These are phyloP conservation scores for Strongylocentrotus purpuratus DNA, from an alignment of 35 echinoderm and acorn worm species.

Conservation along the genomic window DNA sequence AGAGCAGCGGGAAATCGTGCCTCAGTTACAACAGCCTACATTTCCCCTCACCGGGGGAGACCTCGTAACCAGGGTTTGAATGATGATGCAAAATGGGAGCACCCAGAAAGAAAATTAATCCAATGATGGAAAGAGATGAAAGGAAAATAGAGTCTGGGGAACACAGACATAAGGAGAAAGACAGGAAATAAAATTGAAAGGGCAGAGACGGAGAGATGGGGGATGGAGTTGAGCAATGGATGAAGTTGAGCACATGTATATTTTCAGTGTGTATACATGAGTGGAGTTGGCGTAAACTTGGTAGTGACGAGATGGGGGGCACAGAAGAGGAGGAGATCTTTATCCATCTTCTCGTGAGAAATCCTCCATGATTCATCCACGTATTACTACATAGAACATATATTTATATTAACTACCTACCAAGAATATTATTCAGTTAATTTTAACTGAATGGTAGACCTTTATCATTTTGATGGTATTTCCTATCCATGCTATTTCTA, in stretches of 20 bases:
- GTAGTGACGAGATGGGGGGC: not conserved
- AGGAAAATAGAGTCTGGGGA: not conserved
- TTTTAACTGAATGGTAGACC: too few species aligned
- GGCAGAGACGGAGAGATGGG: not conserved
- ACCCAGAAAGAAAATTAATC: constrained; percentile 11
- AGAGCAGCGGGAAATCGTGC: not conserved
- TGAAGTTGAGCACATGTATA: not conserved
- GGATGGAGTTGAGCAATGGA: not conserved
- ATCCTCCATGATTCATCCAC: not conserved
- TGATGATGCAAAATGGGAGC: constrained; percentile 8
- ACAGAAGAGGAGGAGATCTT: not conserved
- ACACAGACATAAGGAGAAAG: not conserved
- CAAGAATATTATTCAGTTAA: too few species aligned
- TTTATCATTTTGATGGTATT: too few species aligned
- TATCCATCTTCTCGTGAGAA: not conserved
- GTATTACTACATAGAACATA: too few species aligned
- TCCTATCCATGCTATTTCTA: too few species aligned
- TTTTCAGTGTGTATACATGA: not conserved
- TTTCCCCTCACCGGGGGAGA: not conserved
- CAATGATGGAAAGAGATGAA: constrained; percentile 11
- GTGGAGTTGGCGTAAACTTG: not conserved
- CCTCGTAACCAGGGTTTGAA: not conserved
- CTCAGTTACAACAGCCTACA: not conserved
- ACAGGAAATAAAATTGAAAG: not conserved
- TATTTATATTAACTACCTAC: too few species aligned